These are phyloP conservation scores for Ischnura elegans DNA, from an alignment of 2,888 invertebrate genomes.

Conservation along the genomic window DNA sequence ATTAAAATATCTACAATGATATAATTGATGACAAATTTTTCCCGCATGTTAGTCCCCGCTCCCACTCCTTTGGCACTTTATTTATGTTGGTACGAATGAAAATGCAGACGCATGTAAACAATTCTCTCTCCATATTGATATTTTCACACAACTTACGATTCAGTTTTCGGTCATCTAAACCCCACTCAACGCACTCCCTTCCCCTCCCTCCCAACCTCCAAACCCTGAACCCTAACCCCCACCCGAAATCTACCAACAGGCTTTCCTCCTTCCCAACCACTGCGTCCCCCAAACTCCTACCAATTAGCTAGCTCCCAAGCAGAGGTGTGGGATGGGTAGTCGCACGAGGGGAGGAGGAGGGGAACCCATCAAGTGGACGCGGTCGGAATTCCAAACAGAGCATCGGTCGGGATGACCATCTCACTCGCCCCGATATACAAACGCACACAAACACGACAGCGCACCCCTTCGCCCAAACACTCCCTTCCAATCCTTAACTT, in stretches of 20 bases:
- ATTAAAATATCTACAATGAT: too few relatives aligned
- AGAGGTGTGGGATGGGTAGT: background rate
- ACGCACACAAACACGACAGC: background rate
- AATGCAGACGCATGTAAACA: background rate
- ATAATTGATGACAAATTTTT: too few relatives aligned
- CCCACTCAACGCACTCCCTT: background rate
- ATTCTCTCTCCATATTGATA: background rate
- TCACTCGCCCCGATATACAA: background rate
- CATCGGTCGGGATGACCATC: background rate
- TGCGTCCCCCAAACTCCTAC: background rate
- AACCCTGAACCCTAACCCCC: too few relatives aligned
- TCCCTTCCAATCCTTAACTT: background rate
- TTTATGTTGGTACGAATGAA: too few relatives aligned
- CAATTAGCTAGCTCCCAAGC: conserved; percentile 33
- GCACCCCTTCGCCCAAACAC: background rate
- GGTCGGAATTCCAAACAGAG: conserved; percentile 63
- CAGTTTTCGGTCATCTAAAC: background rate
- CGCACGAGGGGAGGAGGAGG: background rate
- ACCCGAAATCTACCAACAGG: background rate
- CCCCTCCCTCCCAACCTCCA: background rate
- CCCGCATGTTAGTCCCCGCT: too few relatives aligned
- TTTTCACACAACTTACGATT: background rate
- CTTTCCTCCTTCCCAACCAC: background rate
- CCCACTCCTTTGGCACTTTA: too few relatives aligned
- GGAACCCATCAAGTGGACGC: conserved; percentile 64